Percentiles rank a stretch among this genome's conserved stretches.
Evolutionary conservation across 2,888 invertebrate species (phyloP).

Genomic region (Lordiphosa andalusiaca): DNA sequence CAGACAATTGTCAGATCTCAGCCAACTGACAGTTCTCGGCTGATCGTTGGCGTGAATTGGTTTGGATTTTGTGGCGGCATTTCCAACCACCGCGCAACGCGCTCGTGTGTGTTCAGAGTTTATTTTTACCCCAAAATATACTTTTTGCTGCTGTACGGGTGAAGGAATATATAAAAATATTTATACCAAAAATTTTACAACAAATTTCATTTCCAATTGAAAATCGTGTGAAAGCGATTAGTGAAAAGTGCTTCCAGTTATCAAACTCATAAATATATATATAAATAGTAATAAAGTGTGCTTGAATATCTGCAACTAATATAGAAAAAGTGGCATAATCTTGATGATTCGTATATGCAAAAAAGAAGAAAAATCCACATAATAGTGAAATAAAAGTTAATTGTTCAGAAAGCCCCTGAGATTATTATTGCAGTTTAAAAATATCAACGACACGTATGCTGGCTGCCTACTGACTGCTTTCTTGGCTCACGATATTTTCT

Average conservation of each 20-base stretch:
- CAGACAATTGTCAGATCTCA: slow-evolving; percentile 11
- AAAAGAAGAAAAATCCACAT: too few species aligned
- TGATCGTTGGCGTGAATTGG: slow-evolving; percentile 65
- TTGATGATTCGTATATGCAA: slow-evolving; percentile 11
- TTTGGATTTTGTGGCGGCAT: slow-evolving; percentile 38
- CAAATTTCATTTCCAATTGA: background rate
- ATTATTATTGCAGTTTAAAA: slow-evolving; percentile 55
- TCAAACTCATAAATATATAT: too few species aligned
- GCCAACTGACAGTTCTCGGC: slow-evolving; percentile 67
- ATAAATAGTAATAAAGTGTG: too few species aligned
- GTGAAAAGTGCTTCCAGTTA: background rate
- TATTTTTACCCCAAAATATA: slow-evolving; percentile 56
- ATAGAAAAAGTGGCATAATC: too few species aligned
- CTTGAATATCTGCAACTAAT: too few species aligned
- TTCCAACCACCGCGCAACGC: slow-evolving; percentile 46
- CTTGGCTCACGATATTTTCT: slow-evolving; percentile 32
- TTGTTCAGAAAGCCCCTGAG: background rate
- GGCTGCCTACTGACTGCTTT: slow-evolving; percentile 51
- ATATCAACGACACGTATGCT: slow-evolving; percentile 63
- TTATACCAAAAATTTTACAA: background rate
- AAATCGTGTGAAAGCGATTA: background rate
- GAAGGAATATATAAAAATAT: slow-evolving; percentile 26
- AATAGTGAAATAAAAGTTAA: slow-evolving; percentile 3
- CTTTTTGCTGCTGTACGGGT: slow-evolving; percentile 39
- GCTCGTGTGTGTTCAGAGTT: slow-evolving; percentile 65